Conservation (phyloP, 1,140 invertebrate genomes). For the Heliconius congener region DNA sequence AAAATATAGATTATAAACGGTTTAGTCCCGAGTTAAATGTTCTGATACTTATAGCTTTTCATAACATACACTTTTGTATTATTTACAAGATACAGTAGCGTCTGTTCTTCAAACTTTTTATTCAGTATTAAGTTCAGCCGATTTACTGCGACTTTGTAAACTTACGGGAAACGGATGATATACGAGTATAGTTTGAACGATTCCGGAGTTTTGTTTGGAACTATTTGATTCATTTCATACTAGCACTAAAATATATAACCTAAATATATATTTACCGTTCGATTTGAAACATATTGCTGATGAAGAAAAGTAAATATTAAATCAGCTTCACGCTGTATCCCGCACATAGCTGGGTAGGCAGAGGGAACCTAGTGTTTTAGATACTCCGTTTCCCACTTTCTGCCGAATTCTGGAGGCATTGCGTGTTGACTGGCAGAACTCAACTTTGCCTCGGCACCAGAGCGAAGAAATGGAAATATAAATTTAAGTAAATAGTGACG, state of each 20-base stretch:
- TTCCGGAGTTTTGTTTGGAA: constrained; percentile 4
- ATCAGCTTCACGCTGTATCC: neutral
- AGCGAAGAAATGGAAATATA: no score
- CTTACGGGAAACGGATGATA: constrained; percentile 9
- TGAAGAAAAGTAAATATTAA: no score
- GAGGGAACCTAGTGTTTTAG: no score
- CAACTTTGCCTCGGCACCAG: no score
- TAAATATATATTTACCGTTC: neutral
- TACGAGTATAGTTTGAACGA: constrained; percentile 5
- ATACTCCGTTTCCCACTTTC: no score
- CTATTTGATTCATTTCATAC: constrained; percentile 1
- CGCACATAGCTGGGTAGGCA: no score
- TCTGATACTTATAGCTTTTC: neutral
- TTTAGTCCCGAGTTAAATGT: no score
- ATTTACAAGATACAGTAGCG: neutral
- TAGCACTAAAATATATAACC: neutral
- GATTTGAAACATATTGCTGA: neutral
- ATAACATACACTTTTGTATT: neutral
- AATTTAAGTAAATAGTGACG: no score
- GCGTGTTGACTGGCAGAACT: no score
- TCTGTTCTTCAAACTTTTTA: constrained; percentile 10
- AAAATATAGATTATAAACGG: no score
- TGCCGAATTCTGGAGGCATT: no score
- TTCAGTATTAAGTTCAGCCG: constrained; percentile 1
- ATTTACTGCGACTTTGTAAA: constrained; percentile 12